Evolutionary conservation across 1,140 invertebrate species (phyloP).

Genomic region (Berghia stephanieae): DNA sequence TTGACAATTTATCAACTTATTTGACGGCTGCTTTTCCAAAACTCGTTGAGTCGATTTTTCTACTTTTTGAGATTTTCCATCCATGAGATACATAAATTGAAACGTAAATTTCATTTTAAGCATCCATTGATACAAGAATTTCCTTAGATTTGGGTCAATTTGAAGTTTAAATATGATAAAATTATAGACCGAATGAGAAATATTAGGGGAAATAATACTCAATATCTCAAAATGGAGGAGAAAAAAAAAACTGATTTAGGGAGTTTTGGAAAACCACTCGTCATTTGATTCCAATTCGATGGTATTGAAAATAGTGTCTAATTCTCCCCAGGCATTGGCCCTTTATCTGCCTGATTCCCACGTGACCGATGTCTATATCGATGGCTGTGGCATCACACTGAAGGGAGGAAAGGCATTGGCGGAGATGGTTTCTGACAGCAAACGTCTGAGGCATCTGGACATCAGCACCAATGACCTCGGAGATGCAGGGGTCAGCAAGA

Average conservation of each 20-base stretch:
- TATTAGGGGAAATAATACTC: no score
- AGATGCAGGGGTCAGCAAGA: conserved; percentile 54
- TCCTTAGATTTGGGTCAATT: neutral
- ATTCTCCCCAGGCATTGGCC: conserved; percentile 5
- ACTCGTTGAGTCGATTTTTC: no score
- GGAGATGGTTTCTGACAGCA: conserved; percentile 54
- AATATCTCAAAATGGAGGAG: no score
- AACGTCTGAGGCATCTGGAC: conserved; percentile 54
- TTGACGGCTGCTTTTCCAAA: no score
- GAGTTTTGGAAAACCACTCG: no score
- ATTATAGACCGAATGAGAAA: no score
- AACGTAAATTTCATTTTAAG: no score
- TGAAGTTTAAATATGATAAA: neutral
- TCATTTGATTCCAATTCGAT: neutral
- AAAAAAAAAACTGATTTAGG: no score
- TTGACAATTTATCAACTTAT: no score
- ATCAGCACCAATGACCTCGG: conserved; percentile 60
- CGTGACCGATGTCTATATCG: conserved; percentile 56
- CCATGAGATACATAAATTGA: no score
- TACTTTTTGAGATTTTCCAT: no score
- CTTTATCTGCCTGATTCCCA: conserved; percentile 49
- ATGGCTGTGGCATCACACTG: conserved; percentile 60
- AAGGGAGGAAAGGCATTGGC: conserved; percentile 50
- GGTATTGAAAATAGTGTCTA: neutral
- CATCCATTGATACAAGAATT: neutral